Base-by-base conservation (phyloP, 1,140 invertebrate genomes). In the Drosophila truncata region DNA sequence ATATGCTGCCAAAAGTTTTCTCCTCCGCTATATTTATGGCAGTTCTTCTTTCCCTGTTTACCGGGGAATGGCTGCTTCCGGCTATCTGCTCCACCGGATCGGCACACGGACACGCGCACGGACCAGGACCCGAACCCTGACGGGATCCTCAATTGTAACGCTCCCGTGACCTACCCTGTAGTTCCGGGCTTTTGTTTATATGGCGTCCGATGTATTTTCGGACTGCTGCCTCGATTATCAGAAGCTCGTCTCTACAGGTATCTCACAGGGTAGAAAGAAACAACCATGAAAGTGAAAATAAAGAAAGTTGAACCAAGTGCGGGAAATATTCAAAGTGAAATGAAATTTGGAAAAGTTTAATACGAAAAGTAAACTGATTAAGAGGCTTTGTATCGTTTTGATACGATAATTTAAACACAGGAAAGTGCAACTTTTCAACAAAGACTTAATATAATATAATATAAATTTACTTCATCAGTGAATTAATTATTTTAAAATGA, bases 231-330 rank as follows among this genome's bases (percentile, higher is more conserved):
- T 93, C 94, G 94, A 93, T 95, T 94, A 96, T 98, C 97, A 98
- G 97, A 98, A 98, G 97, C 97, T 98, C 97, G 97, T 98, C 97
- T 98, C 97, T 98, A 98, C 97, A 98, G 97, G 97, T 98, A 98
- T 98, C 97, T 98, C 97, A 98, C 97, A 93, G 97, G 97, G 82
- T 90, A 90, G 85, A 90, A 90, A 91, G 74, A 90, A 85, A 85
- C 85, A 67, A 70, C 85, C n/a, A 10, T 16, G 3, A 16, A 27
- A 39, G 54, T 64, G 54, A 42, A 44, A 27, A 41, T 39, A 1
- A 18, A 13, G 10, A 62, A 23, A 18, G 44, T 44, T 62, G 0
- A 29, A 35, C 4, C 18, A 23, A 35, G 50, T 54, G 31, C 50
- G 18, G 18, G 31, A 35, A 20, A 35, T 9, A 23, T 35, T 23